Evolutionary conservation across 2,113 vertebrate species (phyloP).

Genomic region (Fulmarus glacialis): DNA sequence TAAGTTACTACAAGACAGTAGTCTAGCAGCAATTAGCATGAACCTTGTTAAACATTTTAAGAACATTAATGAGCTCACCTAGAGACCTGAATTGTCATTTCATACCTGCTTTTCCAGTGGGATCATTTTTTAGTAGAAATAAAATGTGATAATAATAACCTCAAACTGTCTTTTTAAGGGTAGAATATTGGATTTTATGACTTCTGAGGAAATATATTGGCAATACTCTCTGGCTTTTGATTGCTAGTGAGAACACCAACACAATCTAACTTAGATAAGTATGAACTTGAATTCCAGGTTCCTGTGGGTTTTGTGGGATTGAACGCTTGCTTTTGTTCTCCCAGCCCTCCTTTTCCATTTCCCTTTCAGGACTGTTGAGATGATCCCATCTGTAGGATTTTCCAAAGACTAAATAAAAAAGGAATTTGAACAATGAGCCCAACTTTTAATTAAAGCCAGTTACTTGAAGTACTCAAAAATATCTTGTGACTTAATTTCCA

Average conservation of each 20-base stretch:
- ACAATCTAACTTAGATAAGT: background rate
- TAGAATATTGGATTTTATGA: constrained; percentile 67
- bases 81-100: constrained; percentile 60
- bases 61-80: constrained; percentile 63
- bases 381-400: constrained; percentile 14
- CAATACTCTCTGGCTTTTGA: constrained; percentile 40
- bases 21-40: constrained; percentile 61
- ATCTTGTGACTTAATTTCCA: background rate
- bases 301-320: constrained; percentile 13
- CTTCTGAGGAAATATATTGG: constrained; percentile 43
- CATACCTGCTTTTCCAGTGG: constrained; percentile 63
- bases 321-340: background rate
- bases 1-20: constrained; percentile 13
- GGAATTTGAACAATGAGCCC: background rate
- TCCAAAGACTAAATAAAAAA: background rate
- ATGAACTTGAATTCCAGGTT: background rate
- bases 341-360: background rate
- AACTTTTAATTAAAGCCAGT: constrained; percentile 28
- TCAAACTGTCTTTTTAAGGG: constrained; percentile 60
- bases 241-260: constrained; percentile 15
- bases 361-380: background rate
- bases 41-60: constrained; percentile 61
- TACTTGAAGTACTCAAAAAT: background rate
- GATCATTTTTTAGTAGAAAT: constrained; percentile 62
- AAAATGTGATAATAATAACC: constrained; percentile 47